phyloP scores from a whole-genome alignment of 2,797 vertebrate genomes.

The Poecilia wingei region DNA sequence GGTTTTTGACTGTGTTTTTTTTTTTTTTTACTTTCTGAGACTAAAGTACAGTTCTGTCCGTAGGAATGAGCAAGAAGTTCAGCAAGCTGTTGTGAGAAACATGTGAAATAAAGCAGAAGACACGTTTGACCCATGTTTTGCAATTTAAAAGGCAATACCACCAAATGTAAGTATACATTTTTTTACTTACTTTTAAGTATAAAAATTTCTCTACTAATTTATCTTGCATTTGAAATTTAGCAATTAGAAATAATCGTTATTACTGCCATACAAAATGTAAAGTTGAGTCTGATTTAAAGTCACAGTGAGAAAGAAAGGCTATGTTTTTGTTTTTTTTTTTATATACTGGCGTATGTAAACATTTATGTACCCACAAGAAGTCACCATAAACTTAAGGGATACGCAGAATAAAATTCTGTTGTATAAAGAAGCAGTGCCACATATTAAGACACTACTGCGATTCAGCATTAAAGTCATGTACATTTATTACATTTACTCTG shows the following conservation, averaged over 20 bases:
- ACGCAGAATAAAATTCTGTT: slow-evolving; percentile 32
- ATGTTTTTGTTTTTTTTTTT: background rate
- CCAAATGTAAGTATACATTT: background rate
- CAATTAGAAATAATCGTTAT: background rate
- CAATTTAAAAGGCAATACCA: background rate
- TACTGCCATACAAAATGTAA: background rate
- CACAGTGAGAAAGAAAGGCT: background rate
- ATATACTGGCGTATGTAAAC: background rate
- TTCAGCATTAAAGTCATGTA: slow-evolving; percentile 78
- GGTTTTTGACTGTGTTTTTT: background rate
- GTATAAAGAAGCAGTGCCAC: slow-evolving; percentile 56
- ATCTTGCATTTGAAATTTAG: background rate
- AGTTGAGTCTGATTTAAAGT: background rate
- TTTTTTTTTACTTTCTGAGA: background rate
- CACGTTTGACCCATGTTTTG: background rate
- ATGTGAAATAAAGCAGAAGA: background rate
- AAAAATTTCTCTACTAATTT: no score
- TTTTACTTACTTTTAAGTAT: no score
- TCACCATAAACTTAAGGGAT: slow-evolving; percentile 48
- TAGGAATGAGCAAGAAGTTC: background rate
- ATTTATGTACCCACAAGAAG: slow-evolving; percentile 9
- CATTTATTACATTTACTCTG: slow-evolving; percentile 83
- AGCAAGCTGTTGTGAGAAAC: background rate
- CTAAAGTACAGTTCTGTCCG: background rate
- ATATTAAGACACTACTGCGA: slow-evolving; percentile 76